Percentiles rank a stretch among this genome's conserved stretches.
phyloP scores from a whole-genome alignment of 2,888 invertebrate species.

The Drosophila borealis region DNA sequence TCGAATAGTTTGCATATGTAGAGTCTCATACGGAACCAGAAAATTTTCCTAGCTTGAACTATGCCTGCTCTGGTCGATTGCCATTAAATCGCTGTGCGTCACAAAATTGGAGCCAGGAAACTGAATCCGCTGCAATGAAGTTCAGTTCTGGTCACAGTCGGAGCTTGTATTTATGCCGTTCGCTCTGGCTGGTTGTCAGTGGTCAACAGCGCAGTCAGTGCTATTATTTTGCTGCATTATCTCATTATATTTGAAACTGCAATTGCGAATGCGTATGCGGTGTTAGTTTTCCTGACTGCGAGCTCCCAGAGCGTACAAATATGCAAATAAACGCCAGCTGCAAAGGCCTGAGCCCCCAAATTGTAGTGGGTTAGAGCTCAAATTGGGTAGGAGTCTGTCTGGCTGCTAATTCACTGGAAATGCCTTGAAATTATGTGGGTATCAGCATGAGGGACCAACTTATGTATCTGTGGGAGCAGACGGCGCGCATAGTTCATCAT shows the following conservation, averaged over 20 bases:
- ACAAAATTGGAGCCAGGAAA: constrained; percentile 50
- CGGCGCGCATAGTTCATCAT: constrained; percentile 69
- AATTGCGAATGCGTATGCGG: constrained; percentile 32
- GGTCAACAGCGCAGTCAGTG: constrained; percentile 23
- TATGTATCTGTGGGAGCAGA: constrained; percentile 28
- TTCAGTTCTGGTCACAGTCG: constrained; percentile 6
- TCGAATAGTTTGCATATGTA: constrained; percentile 45
- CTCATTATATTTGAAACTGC: constrained; percentile 57
- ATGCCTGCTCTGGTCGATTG: neutral
- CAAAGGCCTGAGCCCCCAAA: constrained; percentile 1
- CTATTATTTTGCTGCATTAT: constrained; percentile 62
- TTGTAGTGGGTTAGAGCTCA: constrained; percentile 22
- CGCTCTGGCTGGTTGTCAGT: constrained; percentile 27
- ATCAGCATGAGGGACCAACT: constrained; percentile 1
- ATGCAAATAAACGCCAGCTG: constrained; percentile 53
- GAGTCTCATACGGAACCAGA: constrained; percentile 13
- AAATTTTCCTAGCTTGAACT: constrained; percentile 1
- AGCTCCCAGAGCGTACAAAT: constrained; percentile 22
- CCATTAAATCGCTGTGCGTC: constrained; percentile 45
- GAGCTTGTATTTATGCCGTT: constrained; percentile 18
- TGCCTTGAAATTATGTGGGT: constrained; percentile 45
- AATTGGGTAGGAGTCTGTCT: constrained; percentile 26
- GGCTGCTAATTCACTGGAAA: constrained; percentile 68
- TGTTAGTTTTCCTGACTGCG: constrained; percentile 15
- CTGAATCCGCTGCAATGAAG: constrained; percentile 16